These are phyloP conservation scores for Quadroppia sp. DNA, from an alignment of 2,888 invertebrate genomes.

Conservation along the genomic window DNA sequence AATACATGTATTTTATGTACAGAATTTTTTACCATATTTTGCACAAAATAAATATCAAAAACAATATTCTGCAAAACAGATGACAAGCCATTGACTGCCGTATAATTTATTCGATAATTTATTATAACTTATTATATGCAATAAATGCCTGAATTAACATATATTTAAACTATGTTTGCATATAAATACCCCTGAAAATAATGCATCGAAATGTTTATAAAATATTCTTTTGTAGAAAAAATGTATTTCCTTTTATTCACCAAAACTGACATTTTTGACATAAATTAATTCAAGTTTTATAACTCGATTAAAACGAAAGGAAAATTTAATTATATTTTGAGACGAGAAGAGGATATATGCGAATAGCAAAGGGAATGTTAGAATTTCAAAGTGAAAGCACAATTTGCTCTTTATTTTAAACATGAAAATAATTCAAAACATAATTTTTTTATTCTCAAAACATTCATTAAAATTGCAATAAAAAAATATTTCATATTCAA, in stretches of 20 bases:
- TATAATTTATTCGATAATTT: slow-evolving; percentile 28
- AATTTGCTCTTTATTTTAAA: not conserved
- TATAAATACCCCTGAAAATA: no score
- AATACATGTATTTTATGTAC: not conserved
- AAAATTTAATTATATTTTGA: slow-evolving; percentile 26
- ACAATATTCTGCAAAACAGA: not conserved
- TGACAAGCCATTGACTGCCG: slow-evolving; percentile 8
- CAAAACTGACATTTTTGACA: slow-evolving; percentile 29
- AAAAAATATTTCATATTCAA: no score
- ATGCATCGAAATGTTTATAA: no score
- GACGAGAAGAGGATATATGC: not conserved
- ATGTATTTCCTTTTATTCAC: not conserved
- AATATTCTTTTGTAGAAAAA: no score
- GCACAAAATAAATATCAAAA: slow-evolving; percentile 5
- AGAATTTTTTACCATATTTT: not conserved
- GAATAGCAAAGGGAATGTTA: not conserved
- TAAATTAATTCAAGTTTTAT: slow-evolving; percentile 34
- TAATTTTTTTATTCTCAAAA: no score
- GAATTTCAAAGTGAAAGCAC: not conserved
- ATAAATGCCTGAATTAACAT: slow-evolving; percentile 23
- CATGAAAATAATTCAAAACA: no score
- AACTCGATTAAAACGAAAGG: slow-evolving; percentile 31
- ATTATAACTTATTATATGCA: slow-evolving; percentile 11
- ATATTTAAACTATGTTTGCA: not conserved
- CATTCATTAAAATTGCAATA: no score